Conservation (phyloP, 2,113 vertebrate species). For the Echinops telfairi region DNA sequence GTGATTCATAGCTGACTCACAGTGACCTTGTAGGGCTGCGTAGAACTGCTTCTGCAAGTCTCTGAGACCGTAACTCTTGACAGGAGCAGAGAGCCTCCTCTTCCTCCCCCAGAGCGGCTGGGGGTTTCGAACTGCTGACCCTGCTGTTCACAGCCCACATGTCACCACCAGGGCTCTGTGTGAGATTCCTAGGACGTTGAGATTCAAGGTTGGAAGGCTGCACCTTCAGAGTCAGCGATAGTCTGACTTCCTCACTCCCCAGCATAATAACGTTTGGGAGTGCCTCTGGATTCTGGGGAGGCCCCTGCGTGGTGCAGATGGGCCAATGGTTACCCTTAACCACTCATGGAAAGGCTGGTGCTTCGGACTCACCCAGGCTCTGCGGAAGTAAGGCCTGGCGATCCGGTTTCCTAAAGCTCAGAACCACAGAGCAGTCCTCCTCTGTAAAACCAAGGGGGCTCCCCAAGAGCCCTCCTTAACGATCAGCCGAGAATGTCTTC, state of each 20-base stretch:
- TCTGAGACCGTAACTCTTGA: too few relatives aligned
- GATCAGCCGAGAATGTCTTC: neutral
- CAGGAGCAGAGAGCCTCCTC: too few relatives aligned
- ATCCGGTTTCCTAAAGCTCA: neutral
- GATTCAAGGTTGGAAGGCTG: slow-evolving; percentile 11
- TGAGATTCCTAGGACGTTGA: neutral
- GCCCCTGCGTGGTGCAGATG: neutral
- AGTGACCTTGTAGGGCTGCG: too few relatives aligned
- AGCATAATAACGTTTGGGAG: neutral
- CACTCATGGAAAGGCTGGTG: neutral
- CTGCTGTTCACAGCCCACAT: too few relatives aligned
- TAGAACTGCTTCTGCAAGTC: too few relatives aligned
- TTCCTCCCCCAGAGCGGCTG: too few relatives aligned
- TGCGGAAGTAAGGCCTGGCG: neutral
- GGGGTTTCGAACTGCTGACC: too few relatives aligned
- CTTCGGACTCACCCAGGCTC: neutral
- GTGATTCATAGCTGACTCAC: too few relatives aligned
- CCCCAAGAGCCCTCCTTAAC: too few relatives aligned
- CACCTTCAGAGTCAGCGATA: neutral
- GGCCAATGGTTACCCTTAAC: neutral
- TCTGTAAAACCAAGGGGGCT: neutral
- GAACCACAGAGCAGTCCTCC: neutral
- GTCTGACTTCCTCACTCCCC: neutral
- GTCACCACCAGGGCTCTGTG: too few relatives aligned
- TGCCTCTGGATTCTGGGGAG: neutral